Conservation (phyloP, 1,140 invertebrate genomes). For the Pogonomyrmex californicus region DNA sequence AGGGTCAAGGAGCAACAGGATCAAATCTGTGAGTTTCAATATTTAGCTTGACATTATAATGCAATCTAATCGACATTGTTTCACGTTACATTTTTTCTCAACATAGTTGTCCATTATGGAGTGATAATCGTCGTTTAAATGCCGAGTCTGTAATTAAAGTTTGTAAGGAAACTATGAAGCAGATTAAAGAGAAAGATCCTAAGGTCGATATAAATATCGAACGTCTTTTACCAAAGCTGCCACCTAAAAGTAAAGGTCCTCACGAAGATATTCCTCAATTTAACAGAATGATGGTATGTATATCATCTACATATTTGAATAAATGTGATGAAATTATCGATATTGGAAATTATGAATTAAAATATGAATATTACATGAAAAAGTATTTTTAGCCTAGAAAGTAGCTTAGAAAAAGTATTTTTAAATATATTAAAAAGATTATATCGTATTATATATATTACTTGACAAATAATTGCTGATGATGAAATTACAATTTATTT, state of each 20-base stretch:
- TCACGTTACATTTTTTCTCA: conserved; percentile 31
- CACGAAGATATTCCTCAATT: conserved; percentile 72
- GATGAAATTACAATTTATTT: conserved; percentile 1
- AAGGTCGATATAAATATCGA: conserved; percentile 75
- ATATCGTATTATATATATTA: neutral
- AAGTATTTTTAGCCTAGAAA: too few relatives aligned
- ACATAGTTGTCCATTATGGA: conserved; percentile 81
- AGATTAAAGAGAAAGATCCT: conserved; percentile 80
- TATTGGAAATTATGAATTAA: conserved; percentile 87
- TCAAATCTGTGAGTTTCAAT: conserved; percentile 70
- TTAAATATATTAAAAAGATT: neutral
- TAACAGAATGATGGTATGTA: conserved; percentile 63
- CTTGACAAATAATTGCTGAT: neutral
- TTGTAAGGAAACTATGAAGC: conserved; percentile 80
- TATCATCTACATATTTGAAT: neutral
- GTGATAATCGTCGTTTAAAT: conserved; percentile 82
- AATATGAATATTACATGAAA: conserved; percentile 87
- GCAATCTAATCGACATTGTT: neutral
- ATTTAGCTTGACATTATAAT: neutral
- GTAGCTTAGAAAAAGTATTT: conserved; percentile 79
- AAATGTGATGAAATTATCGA: conserved; percentile 67
- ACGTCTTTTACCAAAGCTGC: conserved; percentile 75
- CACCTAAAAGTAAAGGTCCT: conserved; percentile 70
- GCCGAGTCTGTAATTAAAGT: conserved; percentile 83
- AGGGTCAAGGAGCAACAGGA: conserved; percentile 81